phyloP scores from a whole-genome alignment of 30 jellyfish, hydroid and myxozoan genomes.

The Catostylus mosaicus region DNA sequence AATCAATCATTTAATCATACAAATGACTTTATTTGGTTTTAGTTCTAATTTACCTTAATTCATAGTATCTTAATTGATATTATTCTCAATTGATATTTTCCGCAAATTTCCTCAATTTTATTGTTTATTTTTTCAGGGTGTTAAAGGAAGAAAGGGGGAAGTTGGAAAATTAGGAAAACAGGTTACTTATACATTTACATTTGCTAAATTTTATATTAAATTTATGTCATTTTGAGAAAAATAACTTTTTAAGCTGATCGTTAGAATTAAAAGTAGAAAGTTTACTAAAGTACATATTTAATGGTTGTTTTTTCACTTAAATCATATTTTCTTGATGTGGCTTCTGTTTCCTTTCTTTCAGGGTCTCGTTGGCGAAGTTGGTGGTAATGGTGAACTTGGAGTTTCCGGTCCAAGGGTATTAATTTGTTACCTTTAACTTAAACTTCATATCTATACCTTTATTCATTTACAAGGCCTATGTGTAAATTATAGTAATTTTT shows the following conservation, averaged over 20 bases:
- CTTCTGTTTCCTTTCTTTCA: neutral
- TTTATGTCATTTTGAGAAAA: too few species aligned
- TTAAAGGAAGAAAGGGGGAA: slow-evolving; percentile 25
- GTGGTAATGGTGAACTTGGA: slow-evolving; percentile 53
- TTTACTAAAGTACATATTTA: neutral
- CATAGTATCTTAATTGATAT: neutral
- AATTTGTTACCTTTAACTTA: neutral
- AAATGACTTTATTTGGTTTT: neutral
- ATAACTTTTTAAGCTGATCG: neutral
- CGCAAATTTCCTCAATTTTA: too few species aligned
- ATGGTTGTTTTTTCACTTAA: neutral
- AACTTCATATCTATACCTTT: neutral
- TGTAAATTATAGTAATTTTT: too few species aligned
- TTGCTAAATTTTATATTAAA: neutral
- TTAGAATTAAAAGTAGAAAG: neutral
- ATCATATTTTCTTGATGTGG: neutral
- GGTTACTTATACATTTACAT: neutral
- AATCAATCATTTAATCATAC: too few species aligned
- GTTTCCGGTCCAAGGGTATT: slow-evolving; percentile 57
- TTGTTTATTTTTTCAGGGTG: slow-evolving; percentile 30
- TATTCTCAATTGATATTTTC: neutral
- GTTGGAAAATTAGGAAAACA: slow-evolving; percentile 3
- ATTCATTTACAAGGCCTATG: neutral
- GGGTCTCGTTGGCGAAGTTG: slow-evolving; percentile 56
- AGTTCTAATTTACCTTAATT: too few species aligned